Base-by-base conservation (phyloP, 2,888 invertebrate species). In the Holacanthella duospinosa region DNA sequence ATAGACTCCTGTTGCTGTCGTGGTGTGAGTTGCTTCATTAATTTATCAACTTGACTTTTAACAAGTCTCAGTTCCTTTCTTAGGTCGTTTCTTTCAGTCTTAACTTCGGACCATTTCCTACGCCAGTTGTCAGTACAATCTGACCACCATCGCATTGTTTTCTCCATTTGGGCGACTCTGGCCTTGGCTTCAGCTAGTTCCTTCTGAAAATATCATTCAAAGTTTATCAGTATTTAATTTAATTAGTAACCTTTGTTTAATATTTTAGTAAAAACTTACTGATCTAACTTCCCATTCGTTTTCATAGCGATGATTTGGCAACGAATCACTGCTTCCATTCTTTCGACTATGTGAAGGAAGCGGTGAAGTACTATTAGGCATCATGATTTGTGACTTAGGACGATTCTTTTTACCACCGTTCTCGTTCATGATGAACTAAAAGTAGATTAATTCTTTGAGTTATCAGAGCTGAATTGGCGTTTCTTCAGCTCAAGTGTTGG, bases 61-160 rank as follows among this genome's bases (percentile, higher is more conserved):
- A 65, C 60, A 2, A 63, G 60, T 21, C 67, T 66, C 27, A 72
- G 54, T 55, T 72, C 71, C 61, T 70, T 69, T 59, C 69, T 43
- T 3, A 66, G 61, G 44, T 67, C 62, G 61, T 70, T 71, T 29
- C 71, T 24, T 55, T 71, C 70, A 21, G 65, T 62, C 21, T 70
- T 62, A 64, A 78, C 89, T 82, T 94, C 85, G 80, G 89, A 90
- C 96, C 96, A 97, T 76, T 96, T 96, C 76, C 90, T 90, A 43
- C 93, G 80, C 93, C 93, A 93, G 76, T 91, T 91, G 1, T 94
- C 92, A 0, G 96, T 96, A 77, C 97, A 97, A 78, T 96, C 96
- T 60, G 90, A 94, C 68, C 88, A 97, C 96, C 96, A 97, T 64
- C 94, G 82, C 95, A 97, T 96, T 0, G 96, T 97, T 78, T 96